phyloP scores from a whole-genome alignment of 2,113 vertebrate species.

The Tamias sibiricus region DNA sequence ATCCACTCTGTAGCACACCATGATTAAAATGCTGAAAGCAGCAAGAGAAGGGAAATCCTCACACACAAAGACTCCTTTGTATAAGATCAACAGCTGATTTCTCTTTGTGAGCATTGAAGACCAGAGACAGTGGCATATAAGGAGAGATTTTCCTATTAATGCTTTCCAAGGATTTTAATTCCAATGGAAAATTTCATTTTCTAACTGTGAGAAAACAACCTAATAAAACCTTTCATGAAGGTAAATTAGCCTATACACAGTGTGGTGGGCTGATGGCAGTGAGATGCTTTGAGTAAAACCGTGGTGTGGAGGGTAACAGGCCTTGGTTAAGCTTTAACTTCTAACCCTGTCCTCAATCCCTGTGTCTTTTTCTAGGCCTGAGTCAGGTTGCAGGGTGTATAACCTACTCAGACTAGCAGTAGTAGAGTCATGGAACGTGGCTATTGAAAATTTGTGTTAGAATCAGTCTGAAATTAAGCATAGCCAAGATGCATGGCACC shows the following conservation, averaged over 20 bases:
- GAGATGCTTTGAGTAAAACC: not conserved
- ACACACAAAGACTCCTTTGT: not conserved
- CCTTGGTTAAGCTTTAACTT: not conserved
- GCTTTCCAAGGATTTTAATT: not conserved
- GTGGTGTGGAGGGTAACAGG: too few species aligned
- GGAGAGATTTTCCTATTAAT: not conserved
- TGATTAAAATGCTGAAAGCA: not conserved
- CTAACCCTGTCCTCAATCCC: not conserved
- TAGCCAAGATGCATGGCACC: not conserved
- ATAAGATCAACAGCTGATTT: not conserved
- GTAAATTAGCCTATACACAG: not conserved
- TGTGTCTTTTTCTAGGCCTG: not conserved
- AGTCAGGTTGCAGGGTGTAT: not conserved
- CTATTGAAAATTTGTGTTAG: not conserved
- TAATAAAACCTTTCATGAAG: not conserved
- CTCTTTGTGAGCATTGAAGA: not conserved
- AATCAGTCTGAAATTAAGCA: not conserved
- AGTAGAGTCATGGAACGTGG: not conserved
- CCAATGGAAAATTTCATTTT: not conserved
- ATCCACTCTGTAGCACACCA: not conserved
- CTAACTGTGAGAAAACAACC: not conserved
- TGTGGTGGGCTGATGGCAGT: not conserved
- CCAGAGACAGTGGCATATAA: not conserved
- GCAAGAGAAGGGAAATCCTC: not conserved
- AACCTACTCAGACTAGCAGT: not conserved